Conservation (phyloP, 2,797 vertebrate species). For the Poeciliopsis turneri region DNA sequence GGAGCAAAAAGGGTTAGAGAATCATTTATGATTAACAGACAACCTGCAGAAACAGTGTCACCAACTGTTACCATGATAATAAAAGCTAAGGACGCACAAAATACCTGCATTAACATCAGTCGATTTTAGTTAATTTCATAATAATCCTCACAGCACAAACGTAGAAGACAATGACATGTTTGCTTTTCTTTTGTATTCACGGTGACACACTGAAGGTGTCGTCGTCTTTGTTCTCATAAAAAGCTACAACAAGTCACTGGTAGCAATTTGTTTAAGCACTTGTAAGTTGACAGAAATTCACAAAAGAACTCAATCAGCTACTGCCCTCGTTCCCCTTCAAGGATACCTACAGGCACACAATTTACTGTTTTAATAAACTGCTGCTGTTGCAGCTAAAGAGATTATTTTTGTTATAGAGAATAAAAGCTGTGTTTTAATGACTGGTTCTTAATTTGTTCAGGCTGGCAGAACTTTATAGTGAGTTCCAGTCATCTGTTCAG, state of each 20-base stretch:
- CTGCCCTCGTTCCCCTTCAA: background rate
- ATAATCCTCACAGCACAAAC: conserved; percentile 15
- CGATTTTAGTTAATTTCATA: background rate
- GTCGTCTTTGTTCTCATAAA: conserved; percentile 19
- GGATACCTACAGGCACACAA: background rate
- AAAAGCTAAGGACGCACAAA: background rate
- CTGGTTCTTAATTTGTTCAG: conserved; percentile 13
- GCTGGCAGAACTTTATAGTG: conserved; percentile 9
- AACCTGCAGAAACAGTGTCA: conserved; percentile 37
- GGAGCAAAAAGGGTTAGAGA: conserved; percentile 27
- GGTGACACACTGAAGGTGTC: conserved; percentile 18
- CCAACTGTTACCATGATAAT: conserved; percentile 13
- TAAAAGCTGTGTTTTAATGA: conserved; percentile 22
- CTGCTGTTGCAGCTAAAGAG: conserved; percentile 17
- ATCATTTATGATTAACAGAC: conserved; percentile 47
- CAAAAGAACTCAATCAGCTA: conserved; percentile 7
- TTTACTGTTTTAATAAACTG: conserved; percentile 17
- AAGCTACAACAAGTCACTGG: background rate
- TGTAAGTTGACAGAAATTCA: conserved; percentile 16
- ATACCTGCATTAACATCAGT: background rate
- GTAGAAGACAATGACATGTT: conserved; percentile 4
- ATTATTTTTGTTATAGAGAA: conserved; percentile 11
- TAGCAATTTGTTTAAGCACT: conserved; percentile 17
- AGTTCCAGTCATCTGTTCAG: conserved; percentile 9
- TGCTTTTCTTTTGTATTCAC: conserved; percentile 8